Evolutionary conservation across 2,888 invertebrate species (phyloP), one percentile per base, ranked within the genome.

Genomic region (Callyntrura sp.): DNA sequence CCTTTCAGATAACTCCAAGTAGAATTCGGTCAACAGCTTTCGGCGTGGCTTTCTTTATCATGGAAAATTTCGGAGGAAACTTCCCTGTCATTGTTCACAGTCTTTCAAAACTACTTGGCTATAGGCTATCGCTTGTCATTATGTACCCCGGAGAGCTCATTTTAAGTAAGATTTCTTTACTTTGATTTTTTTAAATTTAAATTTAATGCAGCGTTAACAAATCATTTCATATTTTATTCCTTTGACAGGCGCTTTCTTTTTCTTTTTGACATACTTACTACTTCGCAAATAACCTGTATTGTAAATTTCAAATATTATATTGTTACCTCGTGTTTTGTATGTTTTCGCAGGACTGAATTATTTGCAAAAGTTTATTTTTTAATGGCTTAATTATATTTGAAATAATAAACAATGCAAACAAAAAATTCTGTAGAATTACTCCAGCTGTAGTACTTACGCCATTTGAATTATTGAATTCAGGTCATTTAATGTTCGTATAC

Each of bases 21-120:
- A 96, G 96, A 6, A 96, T 98, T 14, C 96, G 98, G 76, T 98
- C 98, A 4, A 97, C 98, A 57, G 97, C 97, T 0, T 96, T 98
- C 14, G 98, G 98, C 0, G 96, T 98, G 48, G 98, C 98, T 94
- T 95, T 98, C 62, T 98, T 98, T 94, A 97, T 98, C 1, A 98
- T 98, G 97, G 98, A 98, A 95, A 98, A 98, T 95, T 96, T 98
- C 91, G 98, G 98, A 4, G 98, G 98, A 45, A 98, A 98, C 95
- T 95, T 98, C 93, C 98, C 98, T 45, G 98, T 98, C 93, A 95
- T 98, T 9, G 97, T 98, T 0, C 98, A 98, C 94, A 98, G 98
- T 0, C 96, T 98, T 0, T 96, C 98, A 82, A 97, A 97, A 94
- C 95, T 96, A 1, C 96, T 98, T 90, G 97, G 98, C 8, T 98